These are phyloP conservation scores for Bryconaethiops microstoma DNA, from an alignment of 2,797 vertebrate species.

Conservation along the genomic window DNA sequence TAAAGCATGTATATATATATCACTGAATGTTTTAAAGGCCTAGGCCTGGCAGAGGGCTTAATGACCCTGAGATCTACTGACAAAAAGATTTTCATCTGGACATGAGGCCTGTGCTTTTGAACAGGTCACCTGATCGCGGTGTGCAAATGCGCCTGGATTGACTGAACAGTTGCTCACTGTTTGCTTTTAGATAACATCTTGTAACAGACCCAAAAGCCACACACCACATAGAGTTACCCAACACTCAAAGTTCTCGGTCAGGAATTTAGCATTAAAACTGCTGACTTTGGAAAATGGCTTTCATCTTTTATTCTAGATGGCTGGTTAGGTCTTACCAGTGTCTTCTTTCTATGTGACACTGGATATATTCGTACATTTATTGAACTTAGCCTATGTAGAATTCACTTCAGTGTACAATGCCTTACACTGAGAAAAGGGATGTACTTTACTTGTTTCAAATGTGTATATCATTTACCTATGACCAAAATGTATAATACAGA, in stretches of 20 bases:
- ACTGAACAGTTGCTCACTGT: slow-evolving; percentile 13
- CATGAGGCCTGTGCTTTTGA: slow-evolving; percentile 41
- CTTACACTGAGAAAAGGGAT: neutral
- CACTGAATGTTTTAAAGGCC: slow-evolving; percentile 59
- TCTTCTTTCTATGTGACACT: slow-evolving; percentile 26
- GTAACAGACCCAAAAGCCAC: slow-evolving; percentile 48
- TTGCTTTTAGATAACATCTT: slow-evolving; percentile 52
- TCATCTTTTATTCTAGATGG: slow-evolving; percentile 14
- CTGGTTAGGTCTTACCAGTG: slow-evolving; percentile 6
- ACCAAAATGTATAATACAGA: neutral
- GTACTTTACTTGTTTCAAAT: neutral
- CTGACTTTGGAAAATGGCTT: slow-evolving; percentile 11
- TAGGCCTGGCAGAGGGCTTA: slow-evolving; percentile 63
- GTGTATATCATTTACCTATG: neutral
- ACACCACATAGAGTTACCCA: slow-evolving; percentile 31
- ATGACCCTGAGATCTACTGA: slow-evolving; percentile 61
- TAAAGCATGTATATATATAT: slow-evolving; percentile 70
- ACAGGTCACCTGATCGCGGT: slow-evolving; percentile 20
- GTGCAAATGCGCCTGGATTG: neutral
- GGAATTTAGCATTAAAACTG: slow-evolving; percentile 14
- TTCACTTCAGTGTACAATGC: neutral
- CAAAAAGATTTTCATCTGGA: slow-evolving; percentile 58
- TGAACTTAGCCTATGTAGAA: slow-evolving; percentile 5
- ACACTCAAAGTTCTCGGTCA: neutral
- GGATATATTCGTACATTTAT: slow-evolving; percentile 30